A percentile compares a stretch with the other conserved stretches of the same genome.
phyloP scores from a whole-genome alignment of 2,797 vertebrate genomes.

The Danio albolineatus region DNA sequence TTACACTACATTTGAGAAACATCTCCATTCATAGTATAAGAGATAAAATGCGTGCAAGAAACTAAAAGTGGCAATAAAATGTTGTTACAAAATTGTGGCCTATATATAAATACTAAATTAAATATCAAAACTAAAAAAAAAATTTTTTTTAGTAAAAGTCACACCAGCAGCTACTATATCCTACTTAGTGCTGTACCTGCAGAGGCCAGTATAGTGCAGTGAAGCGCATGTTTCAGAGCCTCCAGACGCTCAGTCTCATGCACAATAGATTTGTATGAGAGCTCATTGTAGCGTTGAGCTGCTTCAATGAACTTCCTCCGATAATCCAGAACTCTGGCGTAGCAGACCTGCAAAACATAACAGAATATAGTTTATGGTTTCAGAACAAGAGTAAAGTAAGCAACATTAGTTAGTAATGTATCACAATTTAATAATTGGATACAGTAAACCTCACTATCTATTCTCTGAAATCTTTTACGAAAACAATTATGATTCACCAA shows the following conservation, averaged over 20 bases:
- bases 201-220: slow-evolving; percentile 97
- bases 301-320: slow-evolving; percentile 98
- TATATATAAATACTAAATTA: too few species aligned
- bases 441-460: neutral
- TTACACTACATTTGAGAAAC: too few species aligned
- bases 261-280: slow-evolving; percentile 97
- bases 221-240: slow-evolving; percentile 96
- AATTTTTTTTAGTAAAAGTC: too few species aligned
- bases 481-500: too few species aligned
- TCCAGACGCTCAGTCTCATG: slow-evolving; percentile 95
- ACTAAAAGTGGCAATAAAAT: too few species aligned
- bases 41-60: too few species aligned
- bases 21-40: too few species aligned
- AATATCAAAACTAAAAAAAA: too few species aligned
- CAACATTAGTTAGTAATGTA: neutral
- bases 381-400: neutral
- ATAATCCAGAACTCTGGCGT: slow-evolving; percentile 96
- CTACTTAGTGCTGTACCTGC: slow-evolving; percentile 83
- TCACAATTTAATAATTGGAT: neutral
- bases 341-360: slow-evolving; percentile 85
- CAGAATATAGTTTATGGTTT: neutral
- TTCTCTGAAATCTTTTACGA: too few species aligned
- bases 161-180: neutral
- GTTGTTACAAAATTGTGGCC: too few species aligned
- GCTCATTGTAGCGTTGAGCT: slow-evolving; percentile 96